These are phyloP conservation scores for Stratiomys singularior DNA, from an alignment of 2,888 invertebrate species.

Conservation along the genomic window DNA sequence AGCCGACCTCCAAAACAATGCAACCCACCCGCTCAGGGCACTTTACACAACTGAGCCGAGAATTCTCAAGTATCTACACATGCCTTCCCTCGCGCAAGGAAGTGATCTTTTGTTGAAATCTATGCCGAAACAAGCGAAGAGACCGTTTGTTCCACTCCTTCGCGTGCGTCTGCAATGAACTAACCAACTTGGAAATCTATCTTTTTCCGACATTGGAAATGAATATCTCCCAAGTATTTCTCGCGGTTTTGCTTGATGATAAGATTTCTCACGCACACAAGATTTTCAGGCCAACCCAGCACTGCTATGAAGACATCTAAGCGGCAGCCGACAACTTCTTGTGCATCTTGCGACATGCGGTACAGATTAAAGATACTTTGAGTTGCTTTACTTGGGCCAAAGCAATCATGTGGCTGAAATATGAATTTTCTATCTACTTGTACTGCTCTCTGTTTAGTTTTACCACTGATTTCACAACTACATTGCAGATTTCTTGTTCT, in stretches of 20 bases:
- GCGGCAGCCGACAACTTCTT: too few relatives aligned
- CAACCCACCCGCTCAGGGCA: slow-evolving; percentile 47
- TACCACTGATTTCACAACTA: too few relatives aligned
- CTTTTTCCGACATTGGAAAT: slow-evolving; percentile 5
- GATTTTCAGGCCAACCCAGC: not conserved
- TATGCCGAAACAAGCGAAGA: not conserved
- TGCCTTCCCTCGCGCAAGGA: slow-evolving; percentile 9
- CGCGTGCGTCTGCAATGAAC: not conserved
- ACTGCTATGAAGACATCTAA: not conserved
- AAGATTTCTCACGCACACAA: slow-evolving; percentile 36
- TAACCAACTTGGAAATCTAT: not conserved
- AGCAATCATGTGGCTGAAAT: not conserved
- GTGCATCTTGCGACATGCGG: too few relatives aligned
- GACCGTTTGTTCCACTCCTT: not conserved
- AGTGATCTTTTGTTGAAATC: slow-evolving; percentile 4
- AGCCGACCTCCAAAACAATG: slow-evolving; percentile 17
- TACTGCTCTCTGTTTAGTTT: too few relatives aligned
- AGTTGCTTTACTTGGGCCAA: not conserved
- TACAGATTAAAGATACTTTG: slow-evolving; percentile 10
- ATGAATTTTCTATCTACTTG: too few relatives aligned
- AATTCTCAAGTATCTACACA: slow-evolving; percentile 6
- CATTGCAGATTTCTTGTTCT: too few relatives aligned
- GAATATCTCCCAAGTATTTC: not conserved
- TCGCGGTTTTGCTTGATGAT: not conserved
- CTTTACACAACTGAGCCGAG: slow-evolving; percentile 44